Evolutionary conservation across 2,888 invertebrate species (phyloP).

Genomic region (Metopia argyrocephala): DNA sequence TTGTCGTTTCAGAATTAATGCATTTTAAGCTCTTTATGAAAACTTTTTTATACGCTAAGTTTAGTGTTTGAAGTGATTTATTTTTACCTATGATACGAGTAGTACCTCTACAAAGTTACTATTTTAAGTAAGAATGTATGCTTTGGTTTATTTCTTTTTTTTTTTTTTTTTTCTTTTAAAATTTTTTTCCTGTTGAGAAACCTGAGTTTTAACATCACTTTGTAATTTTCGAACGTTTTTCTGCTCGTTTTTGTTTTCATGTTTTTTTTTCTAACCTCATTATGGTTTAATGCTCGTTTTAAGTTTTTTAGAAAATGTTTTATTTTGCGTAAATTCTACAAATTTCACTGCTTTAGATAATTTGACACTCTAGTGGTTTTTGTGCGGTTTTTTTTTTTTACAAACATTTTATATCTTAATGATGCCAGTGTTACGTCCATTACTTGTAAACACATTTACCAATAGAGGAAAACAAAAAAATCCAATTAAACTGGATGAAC

Average conservation of each 20-base stretch:
- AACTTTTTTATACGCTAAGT: no score
- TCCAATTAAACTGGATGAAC: not conserved
- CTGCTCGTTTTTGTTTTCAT: not conserved
- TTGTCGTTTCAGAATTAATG: no score
- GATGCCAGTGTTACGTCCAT: not conserved
- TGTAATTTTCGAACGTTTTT: not conserved
- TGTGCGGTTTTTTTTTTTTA: slow-evolving; percentile 1
- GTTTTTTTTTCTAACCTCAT: slow-evolving; percentile 14
- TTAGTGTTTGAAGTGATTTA: no score
- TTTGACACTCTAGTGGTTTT: slow-evolving; percentile 33
- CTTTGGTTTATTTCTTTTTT: not conserved
- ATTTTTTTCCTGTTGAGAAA: not conserved
- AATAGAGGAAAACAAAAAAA: not conserved
- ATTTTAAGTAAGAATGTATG: not conserved
- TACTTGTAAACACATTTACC: not conserved
- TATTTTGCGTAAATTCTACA: not conserved
- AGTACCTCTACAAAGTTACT: no score
- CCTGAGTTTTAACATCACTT: no score
- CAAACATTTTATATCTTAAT: slow-evolving; percentile 17
- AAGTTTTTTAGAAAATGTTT: not conserved
- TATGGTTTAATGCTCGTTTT: slow-evolving; percentile 24
- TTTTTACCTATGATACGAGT: no score
- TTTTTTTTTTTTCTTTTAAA: not conserved
- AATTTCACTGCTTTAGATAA: slow-evolving; percentile 8
- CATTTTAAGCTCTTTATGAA: no score